A percentile compares a stretch with the other conserved stretches of the same genome.
Evolutionary conservation across 1,140 invertebrate genomes (phyloP).

Genomic region (Drosophila erecta): DNA sequence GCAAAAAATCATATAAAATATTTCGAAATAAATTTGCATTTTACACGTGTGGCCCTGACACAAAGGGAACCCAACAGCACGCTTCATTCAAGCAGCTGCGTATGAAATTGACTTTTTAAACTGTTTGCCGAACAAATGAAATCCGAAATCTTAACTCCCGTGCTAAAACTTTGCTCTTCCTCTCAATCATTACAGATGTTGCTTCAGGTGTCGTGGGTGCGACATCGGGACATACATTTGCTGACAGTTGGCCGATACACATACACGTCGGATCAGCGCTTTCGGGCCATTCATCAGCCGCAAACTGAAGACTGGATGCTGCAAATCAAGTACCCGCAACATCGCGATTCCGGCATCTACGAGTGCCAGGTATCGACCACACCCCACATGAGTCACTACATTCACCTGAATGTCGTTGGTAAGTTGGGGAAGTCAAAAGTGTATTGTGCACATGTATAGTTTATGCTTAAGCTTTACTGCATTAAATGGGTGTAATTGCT

Average conservation of each 20-base stretch:
- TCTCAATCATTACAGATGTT: conserved; percentile 86
- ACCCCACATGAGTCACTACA: conserved; percentile 94
- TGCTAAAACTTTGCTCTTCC: background rate
- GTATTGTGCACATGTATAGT: too few species aligned
- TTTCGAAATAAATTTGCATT: conserved; percentile 74
- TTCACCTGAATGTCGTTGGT: conserved; percentile 94
- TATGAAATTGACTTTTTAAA: conserved; percentile 77
- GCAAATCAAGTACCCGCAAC: conserved; percentile 93
- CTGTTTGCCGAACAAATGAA: conserved; percentile 68
- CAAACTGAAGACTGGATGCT: conserved; percentile 96
- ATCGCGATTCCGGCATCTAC: conserved; percentile 92
- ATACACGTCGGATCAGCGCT: conserved; percentile 95
- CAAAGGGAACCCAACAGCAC: conserved; percentile 10
- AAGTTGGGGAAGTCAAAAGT: conserved; percentile 85
- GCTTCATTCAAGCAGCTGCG: conserved; percentile 35
- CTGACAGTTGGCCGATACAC: conserved; percentile 95
- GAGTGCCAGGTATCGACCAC: conserved; percentile 96
- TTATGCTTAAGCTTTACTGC: too few species aligned
- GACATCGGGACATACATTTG: conserved; percentile 94
- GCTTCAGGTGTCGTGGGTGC: conserved; percentile 95
- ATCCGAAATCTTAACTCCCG: conserved; percentile 28
- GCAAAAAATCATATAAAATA: conserved; percentile 54
- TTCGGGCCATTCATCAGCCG: conserved; percentile 92
- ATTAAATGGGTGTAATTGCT: too few species aligned
- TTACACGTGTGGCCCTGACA: conserved; percentile 63